phyloP scores from a whole-genome alignment of 2,797 vertebrate species.

The Smutsia temminckii region DNA sequence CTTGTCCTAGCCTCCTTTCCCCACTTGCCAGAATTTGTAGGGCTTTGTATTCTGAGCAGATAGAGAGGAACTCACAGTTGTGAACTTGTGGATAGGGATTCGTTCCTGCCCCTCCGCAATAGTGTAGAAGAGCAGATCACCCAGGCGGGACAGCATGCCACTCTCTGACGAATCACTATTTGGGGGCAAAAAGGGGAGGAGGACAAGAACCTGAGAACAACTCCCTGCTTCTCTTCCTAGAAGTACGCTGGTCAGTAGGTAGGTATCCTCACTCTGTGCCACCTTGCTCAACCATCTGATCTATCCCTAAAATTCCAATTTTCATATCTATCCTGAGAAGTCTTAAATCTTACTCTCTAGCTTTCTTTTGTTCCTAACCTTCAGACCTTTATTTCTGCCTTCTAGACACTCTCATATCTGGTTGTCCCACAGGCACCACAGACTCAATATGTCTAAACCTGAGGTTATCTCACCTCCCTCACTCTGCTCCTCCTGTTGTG shows the following conservation, averaged over 20 bases:
- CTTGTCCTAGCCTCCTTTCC: not conserved
- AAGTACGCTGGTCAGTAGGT: not conserved
- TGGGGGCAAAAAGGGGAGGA: conserved; percentile 30
- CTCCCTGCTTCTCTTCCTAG: not conserved
- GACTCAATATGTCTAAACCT: not conserved
- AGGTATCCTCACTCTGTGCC: not conserved
- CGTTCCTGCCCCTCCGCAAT: conserved; percentile 91
- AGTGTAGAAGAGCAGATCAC: conserved; percentile 92
- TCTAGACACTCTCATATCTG: not conserved
- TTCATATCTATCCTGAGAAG: not conserved
- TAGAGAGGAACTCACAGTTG: conserved; percentile 85
- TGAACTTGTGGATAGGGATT: conserved; percentile 90
- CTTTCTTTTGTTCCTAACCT: conserved; percentile 18
- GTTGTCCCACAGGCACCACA: not conserved
- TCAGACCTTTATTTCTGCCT: conserved; percentile 35
- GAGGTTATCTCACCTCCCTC: not conserved
- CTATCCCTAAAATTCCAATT: not conserved
- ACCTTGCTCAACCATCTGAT: not conserved
- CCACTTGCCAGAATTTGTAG: not conserved
- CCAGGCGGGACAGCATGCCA: conserved; percentile 86
- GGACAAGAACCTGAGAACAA: conserved; percentile 40
- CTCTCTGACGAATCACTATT: conserved; percentile 74
- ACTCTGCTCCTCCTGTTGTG: not conserved
- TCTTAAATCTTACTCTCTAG: not conserved
- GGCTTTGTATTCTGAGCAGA: not conserved